phyloP scores from a whole-genome alignment of 53 echinoderm and acorn worm species.

The Echinometra lucunter region DNA sequence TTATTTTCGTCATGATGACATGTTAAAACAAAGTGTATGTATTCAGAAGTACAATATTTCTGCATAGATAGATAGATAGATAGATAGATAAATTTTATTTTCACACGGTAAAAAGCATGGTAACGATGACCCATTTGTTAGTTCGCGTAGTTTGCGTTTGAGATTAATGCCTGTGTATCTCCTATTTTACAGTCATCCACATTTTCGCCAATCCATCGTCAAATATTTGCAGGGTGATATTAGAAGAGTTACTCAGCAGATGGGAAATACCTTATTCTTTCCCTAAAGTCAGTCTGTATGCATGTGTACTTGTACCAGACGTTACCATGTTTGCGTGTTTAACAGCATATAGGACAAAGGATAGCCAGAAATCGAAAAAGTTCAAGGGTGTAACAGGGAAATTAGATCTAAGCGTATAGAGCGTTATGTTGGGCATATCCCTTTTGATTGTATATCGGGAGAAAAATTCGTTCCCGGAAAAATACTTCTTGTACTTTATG shows the following conservation, averaged over 20 bases:
- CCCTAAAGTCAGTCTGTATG: constrained; percentile 21
- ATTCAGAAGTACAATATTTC: too few species aligned
- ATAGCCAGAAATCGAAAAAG: too few species aligned
- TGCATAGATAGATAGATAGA: too few species aligned
- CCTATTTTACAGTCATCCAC: not conserved
- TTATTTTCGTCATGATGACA: too few species aligned
- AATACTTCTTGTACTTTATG: too few species aligned
- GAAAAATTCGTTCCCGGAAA: too few species aligned
- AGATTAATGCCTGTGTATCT: not conserved
- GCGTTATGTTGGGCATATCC: too few species aligned
- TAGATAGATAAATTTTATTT: too few species aligned
- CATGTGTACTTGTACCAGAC: not conserved
- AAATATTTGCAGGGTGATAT: constrained; percentile 40
- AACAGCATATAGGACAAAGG: not conserved
- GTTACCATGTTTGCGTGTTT: not conserved
- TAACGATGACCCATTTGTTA: not conserved
- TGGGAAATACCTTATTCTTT: not conserved
- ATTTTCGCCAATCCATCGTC: not conserved
- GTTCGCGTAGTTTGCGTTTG: not conserved
- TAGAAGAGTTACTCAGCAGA: constrained; percentile 23
- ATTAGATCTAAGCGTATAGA: too few species aligned
- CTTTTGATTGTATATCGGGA: too few species aligned
- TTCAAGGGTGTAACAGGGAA: not conserved
- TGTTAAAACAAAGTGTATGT: too few species aligned
- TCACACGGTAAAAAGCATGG: too few species aligned